Base-by-base conservation (phyloP, 2,888 invertebrate species). In the Junonia oenone region DNA sequence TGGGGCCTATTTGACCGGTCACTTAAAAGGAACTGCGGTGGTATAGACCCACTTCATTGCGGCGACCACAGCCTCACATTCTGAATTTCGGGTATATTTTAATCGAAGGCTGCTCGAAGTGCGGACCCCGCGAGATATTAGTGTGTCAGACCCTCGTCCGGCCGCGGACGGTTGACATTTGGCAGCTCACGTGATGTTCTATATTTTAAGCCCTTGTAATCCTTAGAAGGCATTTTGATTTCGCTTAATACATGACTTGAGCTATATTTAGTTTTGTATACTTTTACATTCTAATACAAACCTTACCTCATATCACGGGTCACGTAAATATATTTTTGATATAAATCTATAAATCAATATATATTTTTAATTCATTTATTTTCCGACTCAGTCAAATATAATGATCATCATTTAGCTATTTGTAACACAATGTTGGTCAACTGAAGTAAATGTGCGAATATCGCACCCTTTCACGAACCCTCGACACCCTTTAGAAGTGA, bases 91-190 rank as follows among this genome's bases (percentile, higher is more conserved):
- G 38, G 19, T 38, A 38, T 47, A 47, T 38, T 46, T 47, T 53
- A 47, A 53, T 53, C 35, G 53, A 27, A 33, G 45, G n/a, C 29
- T 27, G 35, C 27, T 17, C 38, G 29, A 29, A 53, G 19, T 38
- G 38, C 11, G 17, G 11, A 11, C 38, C 17, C 26, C 22, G 47
- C 43, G 27, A 49, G 49, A 59, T 61, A 62, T 64, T 63, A 62
- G 53, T 61, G 58, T 66, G 65, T 62, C 66, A 62, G 56, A 61
- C 63, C 63, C 63, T 63, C 60, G 61, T 64, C 65, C 55, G 40
- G 33, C 47, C 50, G 46, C 31, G 47, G 31, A 27, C 29, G 17
- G 53, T 43, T 53, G 51, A 55, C 56, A 45, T 54, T 58, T 47
- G 51, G 29, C 56, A 58, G 55, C 45, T 53, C 51, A 58, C 58